Evolutionary conservation across 1,140 invertebrate genomes (phyloP).

Genomic region (Ericerus pela): DNA sequence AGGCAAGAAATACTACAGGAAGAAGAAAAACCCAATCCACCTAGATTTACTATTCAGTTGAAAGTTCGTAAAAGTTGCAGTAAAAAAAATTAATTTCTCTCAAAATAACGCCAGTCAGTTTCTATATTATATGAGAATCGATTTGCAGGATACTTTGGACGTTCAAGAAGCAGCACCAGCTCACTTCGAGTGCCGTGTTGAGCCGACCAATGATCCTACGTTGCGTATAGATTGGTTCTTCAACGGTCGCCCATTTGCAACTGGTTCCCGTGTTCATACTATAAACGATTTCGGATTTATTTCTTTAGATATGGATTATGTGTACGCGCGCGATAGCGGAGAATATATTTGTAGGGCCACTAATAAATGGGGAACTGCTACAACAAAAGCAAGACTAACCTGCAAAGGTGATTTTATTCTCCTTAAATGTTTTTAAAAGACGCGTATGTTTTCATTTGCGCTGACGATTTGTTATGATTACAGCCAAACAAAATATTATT

Average conservation of each 20-base stretch:
- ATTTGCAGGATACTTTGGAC: constrained; percentile 36
- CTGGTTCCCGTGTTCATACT: constrained; percentile 75
- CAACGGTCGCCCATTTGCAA: constrained; percentile 75
- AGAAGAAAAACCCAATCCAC: constrained; percentile 72
- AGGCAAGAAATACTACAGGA: constrained; percentile 63
- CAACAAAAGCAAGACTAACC: constrained; percentile 65
- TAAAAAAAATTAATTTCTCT: background rate
- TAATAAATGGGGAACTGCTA: constrained; percentile 70
- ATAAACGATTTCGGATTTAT: constrained; percentile 89
- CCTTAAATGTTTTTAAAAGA: too few species aligned
- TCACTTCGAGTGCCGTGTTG: constrained; percentile 82
- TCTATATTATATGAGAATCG: background rate
- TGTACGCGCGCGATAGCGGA: constrained; percentile 67
- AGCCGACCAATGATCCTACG: constrained; percentile 67
- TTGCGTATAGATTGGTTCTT: constrained; percentile 91
- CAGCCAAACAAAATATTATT: constrained; percentile 64
- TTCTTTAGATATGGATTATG: constrained; percentile 71
- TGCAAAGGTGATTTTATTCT: constrained; percentile 43
- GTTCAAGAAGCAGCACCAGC: constrained; percentile 70
- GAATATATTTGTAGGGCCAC: constrained; percentile 73
- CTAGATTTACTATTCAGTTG: constrained; percentile 68
- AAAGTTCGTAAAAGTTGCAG: constrained; percentile 29
- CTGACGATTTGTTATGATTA: constrained; percentile 17
- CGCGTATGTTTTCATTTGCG: background rate
- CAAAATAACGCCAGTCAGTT: background rate